Conservation (phyloP, 2,113 vertebrate genomes). For the Grammomys dolichurus region DNA sequence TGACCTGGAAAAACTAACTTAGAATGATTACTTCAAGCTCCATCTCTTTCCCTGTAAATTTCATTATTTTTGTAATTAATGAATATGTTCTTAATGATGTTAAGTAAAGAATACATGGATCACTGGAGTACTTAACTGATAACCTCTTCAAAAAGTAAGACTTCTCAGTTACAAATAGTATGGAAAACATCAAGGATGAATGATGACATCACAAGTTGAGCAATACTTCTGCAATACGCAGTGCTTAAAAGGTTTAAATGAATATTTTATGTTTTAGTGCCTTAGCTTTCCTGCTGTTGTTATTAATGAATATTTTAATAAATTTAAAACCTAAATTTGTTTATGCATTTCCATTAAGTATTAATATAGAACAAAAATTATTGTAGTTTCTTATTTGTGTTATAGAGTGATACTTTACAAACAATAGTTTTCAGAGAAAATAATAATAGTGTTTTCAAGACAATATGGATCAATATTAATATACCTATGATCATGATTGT, state of each 20-base stretch:
- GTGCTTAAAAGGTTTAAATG: conserved; percentile 64
- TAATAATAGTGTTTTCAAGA: neutral
- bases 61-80: neutral
- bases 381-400: neutral
- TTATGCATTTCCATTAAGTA: neutral
- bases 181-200: conserved; percentile 52
- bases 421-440: neutral
- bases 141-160: neutral
- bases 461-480: neutral
- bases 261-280: conserved; percentile 72
- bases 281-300: neutral
- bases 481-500: neutral
- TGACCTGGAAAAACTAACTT: neutral
- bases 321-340: neutral
- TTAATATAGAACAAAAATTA: neutral
- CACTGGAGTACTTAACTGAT: neutral
- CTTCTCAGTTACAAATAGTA: conserved; percentile 22
- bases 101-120: conserved; percentile 15
- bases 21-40: neutral
- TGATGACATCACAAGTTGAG: conserved; percentile 50
- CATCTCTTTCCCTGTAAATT: neutral
- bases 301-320: neutral
- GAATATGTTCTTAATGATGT: neutral
- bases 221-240: conserved; percentile 62
- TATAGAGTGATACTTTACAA: neutral